A percentile compares a stretch with the other conserved stretches of the same genome.
These are phyloP conservation scores for Trichopria drosophilae DNA, from an alignment of 2,888 invertebrate species.

Conservation along the genomic window DNA sequence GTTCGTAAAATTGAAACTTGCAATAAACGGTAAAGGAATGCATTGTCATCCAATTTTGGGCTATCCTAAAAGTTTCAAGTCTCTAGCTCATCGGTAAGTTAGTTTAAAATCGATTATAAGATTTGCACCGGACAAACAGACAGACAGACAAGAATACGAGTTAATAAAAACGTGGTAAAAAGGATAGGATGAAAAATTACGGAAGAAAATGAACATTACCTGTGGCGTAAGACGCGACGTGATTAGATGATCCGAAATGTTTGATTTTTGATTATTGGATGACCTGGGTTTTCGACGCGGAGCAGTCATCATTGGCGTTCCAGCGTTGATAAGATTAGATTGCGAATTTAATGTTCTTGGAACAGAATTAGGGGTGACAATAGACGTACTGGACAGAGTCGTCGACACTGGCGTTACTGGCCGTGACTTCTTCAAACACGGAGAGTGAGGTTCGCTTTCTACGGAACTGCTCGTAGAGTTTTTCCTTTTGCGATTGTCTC, in stretches of 20 bases:
- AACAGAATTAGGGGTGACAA: constrained; percentile 3
- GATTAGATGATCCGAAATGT: constrained; percentile 44
- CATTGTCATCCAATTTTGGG: no score
- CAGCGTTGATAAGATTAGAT: constrained; percentile 33
- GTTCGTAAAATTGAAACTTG: no score
- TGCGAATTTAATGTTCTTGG: constrained; percentile 7
- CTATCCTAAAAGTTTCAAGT: no score
- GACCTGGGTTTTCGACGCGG: constrained; percentile 45
- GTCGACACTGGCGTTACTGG: constrained; percentile 46
- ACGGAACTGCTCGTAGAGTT: constrained; percentile 61
- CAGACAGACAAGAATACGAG: no score
- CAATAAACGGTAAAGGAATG: no score
- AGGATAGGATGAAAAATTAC: background rate
- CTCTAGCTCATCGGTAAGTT: no score
- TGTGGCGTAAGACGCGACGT: constrained; percentile 43
- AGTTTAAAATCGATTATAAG: no score
- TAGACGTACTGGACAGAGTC: background rate
- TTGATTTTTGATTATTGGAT: constrained; percentile 42
- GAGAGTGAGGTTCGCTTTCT: constrained; percentile 61
- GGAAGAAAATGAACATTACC: constrained; percentile 34
- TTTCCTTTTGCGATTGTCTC: constrained; percentile 57
- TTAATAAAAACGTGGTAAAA: no score
- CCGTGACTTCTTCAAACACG: constrained; percentile 57
- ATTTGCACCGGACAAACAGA: no score
- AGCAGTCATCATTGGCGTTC: constrained; percentile 32